These are phyloP conservation scores for Cryptocheilus praepositus DNA, from an alignment of 2,888 invertebrate genomes.

Conservation along the genomic window DNA sequence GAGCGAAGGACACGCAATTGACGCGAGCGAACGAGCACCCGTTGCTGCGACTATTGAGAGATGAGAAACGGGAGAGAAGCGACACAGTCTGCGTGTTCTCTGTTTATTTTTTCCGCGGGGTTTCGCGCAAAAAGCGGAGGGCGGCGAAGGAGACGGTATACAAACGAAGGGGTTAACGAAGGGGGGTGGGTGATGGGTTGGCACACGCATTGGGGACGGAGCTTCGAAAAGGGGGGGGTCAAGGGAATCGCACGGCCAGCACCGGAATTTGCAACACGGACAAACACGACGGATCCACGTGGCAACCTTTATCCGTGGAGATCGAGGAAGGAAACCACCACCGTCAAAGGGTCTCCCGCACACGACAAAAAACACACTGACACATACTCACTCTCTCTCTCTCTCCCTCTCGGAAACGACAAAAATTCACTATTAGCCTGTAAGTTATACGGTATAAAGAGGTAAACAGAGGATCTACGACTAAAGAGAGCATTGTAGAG, in stretches of 20 bases:
- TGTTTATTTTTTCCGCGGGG: slow-evolving; percentile 15
- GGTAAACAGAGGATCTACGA: too few relatives aligned
- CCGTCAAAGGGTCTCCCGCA: not conserved
- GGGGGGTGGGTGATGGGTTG: not conserved
- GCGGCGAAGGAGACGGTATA: slow-evolving; percentile 42
- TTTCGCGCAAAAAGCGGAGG: slow-evolving; percentile 22
- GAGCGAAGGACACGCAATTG: slow-evolving; percentile 25
- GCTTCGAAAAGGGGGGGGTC: slow-evolving; percentile 14
- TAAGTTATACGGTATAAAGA: slow-evolving; percentile 60
- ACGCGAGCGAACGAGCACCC: slow-evolving; percentile 23
- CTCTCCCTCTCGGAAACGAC: slow-evolving; percentile 25
- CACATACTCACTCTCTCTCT: too few relatives aligned
- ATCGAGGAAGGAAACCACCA: slow-evolving; percentile 1
- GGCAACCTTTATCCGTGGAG: not conserved
- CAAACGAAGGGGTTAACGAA: not conserved
- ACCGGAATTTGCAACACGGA: not conserved
- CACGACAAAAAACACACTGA: too few relatives aligned
- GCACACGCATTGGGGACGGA: slow-evolving; percentile 3
- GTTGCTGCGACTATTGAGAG: slow-evolving; percentile 20
- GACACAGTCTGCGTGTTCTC: slow-evolving; percentile 14
- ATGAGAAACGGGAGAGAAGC: slow-evolving; percentile 9
- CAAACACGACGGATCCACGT: not conserved
- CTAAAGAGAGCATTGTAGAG: not conserved
- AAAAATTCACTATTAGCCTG: slow-evolving; percentile 64
- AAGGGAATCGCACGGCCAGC: slow-evolving; percentile 18